A percentile compares a stretch with the other conserved stretches of the same genome.
Conservation (phyloP, 2,797 vertebrate genomes). For the Myotis vivesi region DNA sequence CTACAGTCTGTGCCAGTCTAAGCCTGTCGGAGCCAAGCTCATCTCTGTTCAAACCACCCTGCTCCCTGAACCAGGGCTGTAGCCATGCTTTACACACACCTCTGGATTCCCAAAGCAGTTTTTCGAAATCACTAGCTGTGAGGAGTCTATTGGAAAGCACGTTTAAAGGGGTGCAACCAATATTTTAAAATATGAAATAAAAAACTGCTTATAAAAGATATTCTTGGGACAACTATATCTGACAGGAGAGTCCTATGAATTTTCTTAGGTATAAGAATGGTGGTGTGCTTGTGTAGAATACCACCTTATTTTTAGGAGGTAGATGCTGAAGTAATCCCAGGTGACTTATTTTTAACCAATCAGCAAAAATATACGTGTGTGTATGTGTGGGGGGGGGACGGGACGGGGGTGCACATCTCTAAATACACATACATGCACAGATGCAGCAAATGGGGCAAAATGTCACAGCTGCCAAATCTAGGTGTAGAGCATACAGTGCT, state of each 20-base stretch:
- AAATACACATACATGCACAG: not conserved
- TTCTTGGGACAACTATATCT: not conserved
- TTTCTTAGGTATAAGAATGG: not conserved
- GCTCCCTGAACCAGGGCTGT: not conserved
- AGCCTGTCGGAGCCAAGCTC: not conserved
- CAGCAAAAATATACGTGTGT: not conserved
- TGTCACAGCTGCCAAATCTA: not conserved
- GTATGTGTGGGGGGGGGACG: fast-evolving
- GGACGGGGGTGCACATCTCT: fast-evolving
- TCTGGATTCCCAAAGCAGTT: not conserved
- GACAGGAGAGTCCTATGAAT: not conserved
- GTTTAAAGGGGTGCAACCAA: not conserved
- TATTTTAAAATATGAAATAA: conserved; percentile 35
- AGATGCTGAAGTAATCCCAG: not conserved
- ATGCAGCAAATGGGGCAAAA: not conserved
- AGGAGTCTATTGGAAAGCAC: not conserved
- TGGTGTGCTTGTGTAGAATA: not conserved
- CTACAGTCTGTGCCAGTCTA: not conserved
- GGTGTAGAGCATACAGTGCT: not conserved
- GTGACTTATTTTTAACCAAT: not conserved
- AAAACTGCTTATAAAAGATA: not conserved
- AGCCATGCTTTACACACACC: not conserved
- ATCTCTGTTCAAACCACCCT: not conserved
- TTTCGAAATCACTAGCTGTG: not conserved
- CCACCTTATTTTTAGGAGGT: not conserved